Base-by-base conservation (phyloP, 2,113 vertebrate species). In the Tachysurus vachellii region DNA sequence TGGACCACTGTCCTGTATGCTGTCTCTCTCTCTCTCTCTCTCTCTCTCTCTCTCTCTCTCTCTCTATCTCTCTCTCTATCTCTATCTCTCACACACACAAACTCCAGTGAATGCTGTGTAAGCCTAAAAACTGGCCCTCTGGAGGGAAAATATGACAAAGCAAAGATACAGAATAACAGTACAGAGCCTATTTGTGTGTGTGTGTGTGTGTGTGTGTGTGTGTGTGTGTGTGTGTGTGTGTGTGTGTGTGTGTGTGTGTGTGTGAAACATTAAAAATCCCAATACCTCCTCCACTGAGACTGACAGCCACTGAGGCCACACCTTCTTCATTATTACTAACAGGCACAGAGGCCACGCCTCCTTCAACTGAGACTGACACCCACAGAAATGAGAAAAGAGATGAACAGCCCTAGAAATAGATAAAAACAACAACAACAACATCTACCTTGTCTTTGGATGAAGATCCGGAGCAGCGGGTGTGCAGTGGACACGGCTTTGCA, bases 361-460 rank as follows among this genome's bases (percentile, higher is more conserved):
- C 23, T 50, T 50, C 9, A 12, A 36, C 0, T 47, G 1, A 21
- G 19, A 23, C 7, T 11, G 19, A 71, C 36, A 73, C 17, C 36
- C 19, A 16, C 12, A 53, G 11, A 53, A 23, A 21, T 36, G 36
- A 36, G 36, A 36, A 36, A 36, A 36, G 36, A 50, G 47, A 50
- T 50, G 8, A 50, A 57, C 21, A 84, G 9, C 77, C 53, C 54
- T 57, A 31, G 28, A 56, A 12, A 26, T 50, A 57, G 88, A 88
- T 88, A 64, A 36, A 44, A 21, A 73, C 16, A 28, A 50, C 47
- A 2, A 53, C 2, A 68, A 19, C 0, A 16, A 11, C 54, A 66
- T 36, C 36, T 92, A 99, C 98, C 98, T 97, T 98, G 97, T 92
- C 95, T 97, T 93, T 99, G 98, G 91, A 99, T 97, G 94, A 99